Evolutionary conservation across 1,140 invertebrate genomes (phyloP).

Genomic region (Epicauta chinensis): DNA sequence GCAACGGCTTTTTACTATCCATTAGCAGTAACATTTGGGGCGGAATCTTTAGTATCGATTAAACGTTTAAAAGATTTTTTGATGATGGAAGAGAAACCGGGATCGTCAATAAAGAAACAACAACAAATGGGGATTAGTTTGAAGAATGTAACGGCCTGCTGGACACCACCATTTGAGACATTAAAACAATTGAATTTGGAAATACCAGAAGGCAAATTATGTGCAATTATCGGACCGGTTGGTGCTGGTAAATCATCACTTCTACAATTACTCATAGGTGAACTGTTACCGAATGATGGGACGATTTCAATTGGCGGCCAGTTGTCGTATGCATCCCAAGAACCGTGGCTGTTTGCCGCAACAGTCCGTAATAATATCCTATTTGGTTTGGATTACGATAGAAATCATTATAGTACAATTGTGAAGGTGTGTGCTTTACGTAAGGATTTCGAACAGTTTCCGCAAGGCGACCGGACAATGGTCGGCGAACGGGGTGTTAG

Average conservation of each 20-base stretch:
- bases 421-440: slow-evolving; percentile 61
- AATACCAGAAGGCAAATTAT: slow-evolving; percentile 58
- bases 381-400: slow-evolving; percentile 63
- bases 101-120: slow-evolving; percentile 27
- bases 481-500: slow-evolving; percentile 80
- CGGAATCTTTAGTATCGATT: slow-evolving; percentile 62
- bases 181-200: slow-evolving; percentile 57
- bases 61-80: slow-evolving; percentile 59
- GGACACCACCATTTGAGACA: slow-evolving; percentile 50
- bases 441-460: slow-evolving; percentile 73
- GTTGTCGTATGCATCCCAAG: slow-evolving; percentile 68
- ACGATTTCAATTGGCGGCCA: slow-evolving; percentile 54
- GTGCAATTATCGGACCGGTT: slow-evolving; percentile 70
- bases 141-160: slow-evolving; percentile 49
- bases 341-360: slow-evolving; percentile 65
- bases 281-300: slow-evolving; percentile 56
- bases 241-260: slow-evolving; percentile 77
- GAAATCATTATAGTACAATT: slow-evolving; percentile 59
- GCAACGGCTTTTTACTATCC: slow-evolving; percentile 66
- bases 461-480: slow-evolving; percentile 72
- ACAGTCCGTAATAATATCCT: slow-evolving; percentile 68
- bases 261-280: slow-evolving; percentile 69
- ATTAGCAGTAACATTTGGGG: slow-evolving; percentile 57
- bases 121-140: slow-evolving; percentile 43
- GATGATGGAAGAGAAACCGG: slow-evolving; percentile 52